Evolutionary conservation across 2,113 vertebrate genomes (phyloP).

Genomic region (Lagopus muta): DNA sequence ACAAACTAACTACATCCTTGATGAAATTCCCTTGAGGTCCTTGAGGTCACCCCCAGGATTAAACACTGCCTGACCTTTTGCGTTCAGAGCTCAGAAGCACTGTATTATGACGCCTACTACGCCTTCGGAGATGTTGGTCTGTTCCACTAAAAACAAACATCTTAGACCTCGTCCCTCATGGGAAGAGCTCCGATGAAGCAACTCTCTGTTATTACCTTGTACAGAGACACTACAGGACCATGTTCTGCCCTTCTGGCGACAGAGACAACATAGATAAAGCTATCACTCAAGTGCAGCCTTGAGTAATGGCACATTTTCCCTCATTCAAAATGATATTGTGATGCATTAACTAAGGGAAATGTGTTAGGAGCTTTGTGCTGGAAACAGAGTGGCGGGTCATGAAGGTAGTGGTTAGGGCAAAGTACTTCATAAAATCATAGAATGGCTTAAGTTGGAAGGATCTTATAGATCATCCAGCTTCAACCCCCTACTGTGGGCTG

Average conservation of each 20-base stretch:
- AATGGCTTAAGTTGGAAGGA: no score
- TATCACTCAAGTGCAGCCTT: slow-evolving; percentile 44
- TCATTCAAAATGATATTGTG: not conserved
- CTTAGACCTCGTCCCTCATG: not conserved
- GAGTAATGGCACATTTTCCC: not conserved
- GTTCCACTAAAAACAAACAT: slow-evolving; percentile 59
- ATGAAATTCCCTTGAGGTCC: slow-evolving; percentile 40
- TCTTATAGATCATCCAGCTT: no score
- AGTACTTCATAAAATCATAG: not conserved
- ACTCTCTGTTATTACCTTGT: slow-evolving; percentile 28
- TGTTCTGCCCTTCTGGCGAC: not conserved
- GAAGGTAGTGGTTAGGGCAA: not conserved
- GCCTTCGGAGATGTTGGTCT: slow-evolving; percentile 5
- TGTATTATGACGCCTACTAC: not conserved
- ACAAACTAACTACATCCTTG: slow-evolving; percentile 24
- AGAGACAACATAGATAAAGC: slow-evolving; percentile 50
- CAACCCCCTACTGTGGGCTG: no score
- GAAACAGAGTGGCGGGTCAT: not conserved
- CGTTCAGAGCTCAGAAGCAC: slow-evolving; percentile 6
- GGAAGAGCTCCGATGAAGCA: slow-evolving; percentile 32
- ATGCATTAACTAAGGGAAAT: not conserved
- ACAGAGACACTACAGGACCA: slow-evolving; percentile 2
- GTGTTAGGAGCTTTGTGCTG: not conserved
- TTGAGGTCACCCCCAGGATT: slow-evolving; percentile 29
- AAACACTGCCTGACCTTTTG: slow-evolving; percentile 26